Conservation (phyloP, 2,888 invertebrate genomes). For the Monoplex corrugatus region DNA sequence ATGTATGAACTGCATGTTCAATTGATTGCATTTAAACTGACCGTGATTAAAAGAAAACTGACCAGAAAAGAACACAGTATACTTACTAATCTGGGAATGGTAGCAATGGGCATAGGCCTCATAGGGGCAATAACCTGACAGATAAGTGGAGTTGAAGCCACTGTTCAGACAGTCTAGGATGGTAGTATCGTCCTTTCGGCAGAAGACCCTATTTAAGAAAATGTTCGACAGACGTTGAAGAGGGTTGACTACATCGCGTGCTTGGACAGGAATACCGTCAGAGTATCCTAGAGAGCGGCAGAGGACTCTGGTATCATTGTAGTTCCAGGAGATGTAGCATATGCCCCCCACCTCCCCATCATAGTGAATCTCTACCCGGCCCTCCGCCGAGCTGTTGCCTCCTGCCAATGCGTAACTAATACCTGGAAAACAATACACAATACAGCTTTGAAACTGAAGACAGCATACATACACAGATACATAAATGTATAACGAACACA, state of each 20-base stretch:
- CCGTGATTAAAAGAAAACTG: too few species aligned
- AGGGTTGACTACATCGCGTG: conserved; percentile 10
- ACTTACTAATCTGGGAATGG: conserved; percentile 70
- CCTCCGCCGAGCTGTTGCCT: conserved; percentile 58
- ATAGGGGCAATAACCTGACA: conserved; percentile 66
- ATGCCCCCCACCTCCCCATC: conserved; percentile 72
- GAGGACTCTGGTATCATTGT: conserved; percentile 70
- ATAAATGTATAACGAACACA: too few species aligned
- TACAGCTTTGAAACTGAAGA: too few species aligned
- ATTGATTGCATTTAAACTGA: too few species aligned
- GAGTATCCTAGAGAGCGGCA: conserved; percentile 68
- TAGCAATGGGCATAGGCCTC: conserved; percentile 75
- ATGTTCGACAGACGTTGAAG: conserved; percentile 45
- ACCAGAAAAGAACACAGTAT: background rate
- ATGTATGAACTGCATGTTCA: too few species aligned
- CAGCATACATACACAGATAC: too few species aligned
- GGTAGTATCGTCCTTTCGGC: conserved; percentile 68
- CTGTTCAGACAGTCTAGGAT: conserved; percentile 74
- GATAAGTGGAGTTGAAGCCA: conserved; percentile 70
- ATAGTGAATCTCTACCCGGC: conserved; percentile 75
- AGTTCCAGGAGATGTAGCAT: conserved; percentile 73
- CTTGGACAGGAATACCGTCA: conserved; percentile 68
- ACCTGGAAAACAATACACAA: conserved; percentile 57
- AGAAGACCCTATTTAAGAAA: conserved; percentile 72
- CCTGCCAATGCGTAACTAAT: conserved; percentile 67